Base-by-base conservation (phyloP, 2,888 invertebrate species). In the Nephrotoma guestfalica region DNA sequence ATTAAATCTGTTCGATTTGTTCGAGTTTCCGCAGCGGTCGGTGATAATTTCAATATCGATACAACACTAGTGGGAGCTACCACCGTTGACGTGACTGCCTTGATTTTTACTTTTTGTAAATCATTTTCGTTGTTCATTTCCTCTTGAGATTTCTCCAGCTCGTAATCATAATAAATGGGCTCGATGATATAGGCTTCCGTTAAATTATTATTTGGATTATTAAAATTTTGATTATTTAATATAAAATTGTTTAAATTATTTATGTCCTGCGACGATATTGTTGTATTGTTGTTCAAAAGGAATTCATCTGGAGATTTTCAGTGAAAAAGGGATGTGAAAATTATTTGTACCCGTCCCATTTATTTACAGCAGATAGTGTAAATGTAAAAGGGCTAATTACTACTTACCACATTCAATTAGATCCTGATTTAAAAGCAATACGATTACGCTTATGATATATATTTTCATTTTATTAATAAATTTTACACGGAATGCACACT, bases 91-190 rank as follows among this genome's bases (percentile, higher is more conserved):
- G 84, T 41, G 42, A 15, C 6, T 2, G n/a, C 42, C 5, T 84
- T 84, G 2, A 41, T 13, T 41, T 84, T 42, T 15, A 41, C 42
- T 7, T 41, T 41, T 41, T 84, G 41, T 84, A 15, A n/a, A 84
- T 84, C 84, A 41, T 84, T 42, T 41, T 41, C 84, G 7, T 18
- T 42, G n/a, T 84, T 42, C 6, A 41, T 6, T 7, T 84, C 84
- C 42, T 84, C 84, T 41, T 84, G 84, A 6, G 84, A 84, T 45
- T 86, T 45, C 40, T 47, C 86, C 43, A 40, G n/a, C 43, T 51
- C 51, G 57, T 86, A 86, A 57, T 86, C 86, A 51, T 51, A 86
- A 86, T 86, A 86, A 41, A 86, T 86, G 13, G 86, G 57, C 18
- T 86, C 86, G n/a, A 86, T 85, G 6, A 85, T 57, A 57, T 51